Base-by-base conservation (phyloP, 92 coral and sea anemone genomes). In the Phymanthus crucifer region DNA sequence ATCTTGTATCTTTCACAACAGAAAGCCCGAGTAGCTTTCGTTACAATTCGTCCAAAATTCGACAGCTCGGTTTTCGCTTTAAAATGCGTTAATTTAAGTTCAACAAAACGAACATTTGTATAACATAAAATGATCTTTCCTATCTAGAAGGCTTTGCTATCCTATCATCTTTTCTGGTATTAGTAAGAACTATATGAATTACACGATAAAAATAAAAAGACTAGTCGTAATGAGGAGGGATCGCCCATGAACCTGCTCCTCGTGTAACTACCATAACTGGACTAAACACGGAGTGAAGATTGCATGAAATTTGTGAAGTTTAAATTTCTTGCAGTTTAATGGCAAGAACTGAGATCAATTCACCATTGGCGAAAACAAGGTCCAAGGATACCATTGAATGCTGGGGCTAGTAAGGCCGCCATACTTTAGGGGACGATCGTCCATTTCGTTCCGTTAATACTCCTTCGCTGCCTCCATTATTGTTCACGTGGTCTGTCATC, bases 381-480 rank as follows among this genome's bases (percentile, higher is more conserved):
- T 21, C 11, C 64, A 35, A 32, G n/a, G 70, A 16, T 54, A 33
- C 17, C 38, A 54, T 46, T 26, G 10, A 52, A 11, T 52, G 31
- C 27, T 32, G 27, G 18, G 37, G 32, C 61, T 77, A 93, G 61
- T 93, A 93, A 9, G 97, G 97, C 73, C 97, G 89, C 97, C 97
- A 93, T 9, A 93, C 97, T 66, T 94, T 94, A 37, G 91, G 91
- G 10, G 97, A 84, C 1, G 97, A 78, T 34, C 87, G 84, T 37
- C 97, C 97, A 78, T 93, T 93, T 50, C 97, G 83, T 83, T 93
- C 97, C 34, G 86, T 80, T 37, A 93, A 50, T 1, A 76, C 90
- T 14, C 91, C 83, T 1, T 84, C 97, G 26, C 76, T 73, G 50
- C 83, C 76, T 23, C 87, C 87, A 31, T 91, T 77, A 58, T 89